A percentile compares a stretch with the other conserved stretches of the same genome.
Conservation (phyloP, 2,113 vertebrate genomes). For the Stictonetta naevosa region DNA sequence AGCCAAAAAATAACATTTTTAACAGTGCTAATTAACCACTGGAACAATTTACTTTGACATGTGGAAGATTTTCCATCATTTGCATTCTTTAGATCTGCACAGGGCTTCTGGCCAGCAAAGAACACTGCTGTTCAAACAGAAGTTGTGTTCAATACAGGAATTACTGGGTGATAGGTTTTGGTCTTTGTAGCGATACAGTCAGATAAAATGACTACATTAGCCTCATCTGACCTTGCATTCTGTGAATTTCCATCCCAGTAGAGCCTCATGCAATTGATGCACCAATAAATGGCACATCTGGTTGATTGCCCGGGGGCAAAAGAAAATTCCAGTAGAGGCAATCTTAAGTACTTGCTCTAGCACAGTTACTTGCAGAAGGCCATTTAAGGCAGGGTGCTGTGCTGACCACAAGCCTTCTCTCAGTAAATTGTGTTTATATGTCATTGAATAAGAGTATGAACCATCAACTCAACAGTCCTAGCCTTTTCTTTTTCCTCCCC, state of each 20-base stretch:
- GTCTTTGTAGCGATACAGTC: rapidly evolving
- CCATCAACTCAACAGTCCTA: rapidly evolving
- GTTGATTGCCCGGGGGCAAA: not conserved
- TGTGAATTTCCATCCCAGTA: not conserved
- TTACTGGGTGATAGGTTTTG: not conserved
- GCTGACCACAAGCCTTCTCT: not conserved
- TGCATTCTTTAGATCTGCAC: not conserved
- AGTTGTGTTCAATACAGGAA: not conserved
- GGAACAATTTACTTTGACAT: not conserved
- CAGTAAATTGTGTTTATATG: rapidly evolving
- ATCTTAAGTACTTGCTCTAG: not conserved
- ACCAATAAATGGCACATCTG: not conserved
- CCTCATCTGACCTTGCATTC: not conserved
- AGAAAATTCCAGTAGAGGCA: not conserved
- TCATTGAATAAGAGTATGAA: not conserved
- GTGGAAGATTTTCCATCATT: not conserved
- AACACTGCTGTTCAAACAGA: not conserved
- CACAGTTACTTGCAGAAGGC: not conserved
- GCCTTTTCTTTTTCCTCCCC: not conserved
- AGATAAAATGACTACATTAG: not conserved
- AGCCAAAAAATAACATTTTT: not conserved
- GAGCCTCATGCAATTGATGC: not conserved
- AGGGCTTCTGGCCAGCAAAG: not conserved
- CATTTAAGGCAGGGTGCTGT: not conserved
- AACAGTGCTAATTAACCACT: not conserved